Evolutionary conservation across 2,113 vertebrate genomes (phyloP), one percentile per base, ranked within the genome.

Genomic region (Scolopax mira): DNA sequence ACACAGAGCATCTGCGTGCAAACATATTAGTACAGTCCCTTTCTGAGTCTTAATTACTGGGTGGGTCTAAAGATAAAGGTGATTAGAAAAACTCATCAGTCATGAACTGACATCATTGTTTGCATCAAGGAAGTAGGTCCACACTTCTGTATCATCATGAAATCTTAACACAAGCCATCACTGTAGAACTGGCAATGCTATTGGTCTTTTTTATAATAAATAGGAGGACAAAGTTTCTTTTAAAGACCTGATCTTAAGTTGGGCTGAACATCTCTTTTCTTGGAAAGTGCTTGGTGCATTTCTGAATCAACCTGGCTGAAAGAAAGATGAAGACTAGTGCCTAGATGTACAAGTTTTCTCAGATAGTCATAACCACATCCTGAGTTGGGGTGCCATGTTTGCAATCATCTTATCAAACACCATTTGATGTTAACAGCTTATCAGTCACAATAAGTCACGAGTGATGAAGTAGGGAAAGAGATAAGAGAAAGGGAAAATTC

Each of bases 301-400:
- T 93, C 67, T 88, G 51, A 85, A 78, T 57, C 33, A 78, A 27
- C 9, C 25, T 74, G 58, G 30, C 33, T 62, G 64, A 85, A 94
- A 52, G 30, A 88, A 48, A 0, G 4, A 73, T 79, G 37, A 73
- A 96, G 55, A 64, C 39, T 77, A 93, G 30, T 49, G 46, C 54
- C 60, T 31, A 57, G 15, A 70, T 60, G 22, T 41, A 51, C 10
- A 58, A 75, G 11, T 84, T 89, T 87, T 67, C 42, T 93, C 72
- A 73, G 67, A 81, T 82, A 70, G 58, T 65, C 64, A 64, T 67
- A 91, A 86, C 85, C 95, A 89, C 64, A 90, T 93, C 85, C 90
- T 74, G 55, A 80, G 30, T 60, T 57, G 58, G 17, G 33, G 24
- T 21, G 35, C 42, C 18, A 52, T 24, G 44, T 49, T 83, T 88